Percentiles rank a stretch among this genome's conserved stretches.
Conservation (phyloP, 2,888 invertebrate genomes). For the Hydroisotoma schaefferi region DNA sequence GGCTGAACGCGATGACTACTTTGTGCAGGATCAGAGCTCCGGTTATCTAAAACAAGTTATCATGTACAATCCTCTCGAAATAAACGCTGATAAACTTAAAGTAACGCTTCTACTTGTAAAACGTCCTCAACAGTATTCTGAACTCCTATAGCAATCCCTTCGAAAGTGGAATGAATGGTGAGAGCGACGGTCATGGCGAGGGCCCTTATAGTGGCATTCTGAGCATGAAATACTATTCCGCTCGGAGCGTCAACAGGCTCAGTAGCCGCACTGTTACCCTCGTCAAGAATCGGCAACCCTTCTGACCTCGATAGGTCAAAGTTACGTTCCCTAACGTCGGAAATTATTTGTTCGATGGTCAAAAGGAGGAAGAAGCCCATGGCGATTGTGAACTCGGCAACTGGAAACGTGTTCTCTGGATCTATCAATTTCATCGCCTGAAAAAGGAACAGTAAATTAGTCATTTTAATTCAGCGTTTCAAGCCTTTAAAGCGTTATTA, state of each 20-base stretch:
- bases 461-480: not conserved
- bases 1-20: conserved; percentile 44
- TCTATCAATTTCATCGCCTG: conserved; percentile 37
- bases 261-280: not conserved
- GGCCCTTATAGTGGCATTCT: conserved; percentile 39
- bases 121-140: conserved; percentile 44
- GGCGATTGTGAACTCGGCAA: conserved; percentile 40
- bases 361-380: conserved; percentile 46
- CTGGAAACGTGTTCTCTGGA: conserved; percentile 38
- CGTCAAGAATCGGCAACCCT: conserved; percentile 24
- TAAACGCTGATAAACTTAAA: not conserved
- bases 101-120: conserved; percentile 40
- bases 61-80: not conserved
- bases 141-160: conserved; percentile 47
- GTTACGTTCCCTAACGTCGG: conserved; percentile 39
- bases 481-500: not conserved
- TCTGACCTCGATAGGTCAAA: conserved; percentile 20
- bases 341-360: conserved; percentile 47
- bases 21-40: conserved; percentile 46
- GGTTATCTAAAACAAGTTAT: conserved; percentile 38
- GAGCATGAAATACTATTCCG: conserved; percentile 32
- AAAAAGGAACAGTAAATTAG: not conserved
- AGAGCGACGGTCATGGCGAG: conserved; percentile 44
- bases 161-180: conserved; percentile 45
- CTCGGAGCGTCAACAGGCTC: conserved; percentile 29